Evolutionary conservation across 1,140 invertebrate species (phyloP).

Genomic region (Macrosteles quadrilineatus): DNA sequence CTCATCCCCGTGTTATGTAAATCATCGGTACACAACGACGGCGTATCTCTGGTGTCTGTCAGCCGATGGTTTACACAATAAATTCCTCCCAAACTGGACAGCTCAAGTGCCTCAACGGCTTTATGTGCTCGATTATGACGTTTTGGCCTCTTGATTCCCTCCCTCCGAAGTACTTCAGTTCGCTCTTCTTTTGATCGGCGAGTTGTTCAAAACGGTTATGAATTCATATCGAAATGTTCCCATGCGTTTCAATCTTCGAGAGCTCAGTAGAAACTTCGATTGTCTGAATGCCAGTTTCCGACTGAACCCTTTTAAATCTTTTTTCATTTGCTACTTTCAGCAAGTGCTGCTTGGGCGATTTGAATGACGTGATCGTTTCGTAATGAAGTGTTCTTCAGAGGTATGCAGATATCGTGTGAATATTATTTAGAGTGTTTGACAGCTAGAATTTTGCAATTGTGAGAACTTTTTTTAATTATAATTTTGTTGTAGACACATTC

Average conservation of each 20-base stretch:
- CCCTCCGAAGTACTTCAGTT: background rate
- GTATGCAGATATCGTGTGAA: no score
- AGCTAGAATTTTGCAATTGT: no score
- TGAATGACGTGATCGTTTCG: no score
- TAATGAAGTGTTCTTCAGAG: no score
- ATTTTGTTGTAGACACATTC: no score
- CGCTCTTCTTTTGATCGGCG: slow-evolving; percentile 14
- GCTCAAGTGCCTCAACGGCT: slow-evolving; percentile 16
- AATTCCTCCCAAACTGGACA: slow-evolving; percentile 1
- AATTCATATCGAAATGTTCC: slow-evolving; percentile 17
- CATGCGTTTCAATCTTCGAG: slow-evolving; percentile 15
- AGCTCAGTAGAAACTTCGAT: slow-evolving; percentile 3
- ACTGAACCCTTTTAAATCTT: background rate
- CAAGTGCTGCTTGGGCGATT: no score
- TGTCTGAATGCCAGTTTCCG: background rate
- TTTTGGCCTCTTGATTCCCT: slow-evolving; percentile 12
- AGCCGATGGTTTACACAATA: background rate
- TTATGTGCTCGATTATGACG: slow-evolving; percentile 11
- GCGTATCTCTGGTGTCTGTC: background rate
- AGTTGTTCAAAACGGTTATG: slow-evolving; percentile 9
- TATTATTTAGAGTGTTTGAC: no score
- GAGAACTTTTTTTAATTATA: no score
- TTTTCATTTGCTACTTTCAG: background rate
- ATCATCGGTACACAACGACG: background rate
- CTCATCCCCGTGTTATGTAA: background rate